phyloP scores from a whole-genome alignment of 2,888 invertebrate species.

The Azorinus chamasolen region DNA sequence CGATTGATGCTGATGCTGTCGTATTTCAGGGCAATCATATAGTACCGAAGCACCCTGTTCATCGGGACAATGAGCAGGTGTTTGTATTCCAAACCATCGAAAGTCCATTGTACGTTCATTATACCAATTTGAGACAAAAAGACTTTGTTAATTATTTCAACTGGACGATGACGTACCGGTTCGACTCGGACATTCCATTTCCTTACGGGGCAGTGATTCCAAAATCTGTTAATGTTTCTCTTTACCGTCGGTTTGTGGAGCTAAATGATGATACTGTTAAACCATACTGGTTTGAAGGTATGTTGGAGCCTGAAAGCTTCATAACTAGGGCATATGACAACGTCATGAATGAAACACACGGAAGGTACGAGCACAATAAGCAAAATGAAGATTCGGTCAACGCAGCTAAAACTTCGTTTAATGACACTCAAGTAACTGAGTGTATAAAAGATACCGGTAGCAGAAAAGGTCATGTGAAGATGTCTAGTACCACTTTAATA shows the following conservation, averaged over 20 bases:
- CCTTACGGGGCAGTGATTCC: slow-evolving; percentile 41
- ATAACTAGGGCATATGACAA: too few species aligned
- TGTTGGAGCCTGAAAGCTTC: too few species aligned
- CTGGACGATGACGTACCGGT: slow-evolving; percentile 62
- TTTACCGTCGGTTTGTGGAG: neutral
- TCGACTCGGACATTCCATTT: slow-evolving; percentile 59
- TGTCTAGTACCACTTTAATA: too few species aligned
- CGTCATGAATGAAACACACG: too few species aligned
- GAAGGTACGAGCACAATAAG: too few species aligned
- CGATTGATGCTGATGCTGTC: slow-evolving; percentile 36
- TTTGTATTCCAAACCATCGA: slow-evolving; percentile 41
- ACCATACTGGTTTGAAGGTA: too few species aligned
- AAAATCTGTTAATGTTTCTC: neutral
- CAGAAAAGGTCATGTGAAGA: too few species aligned
- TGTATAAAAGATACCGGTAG: too few species aligned
- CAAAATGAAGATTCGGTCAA: too few species aligned
- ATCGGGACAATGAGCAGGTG: slow-evolving; percentile 29
- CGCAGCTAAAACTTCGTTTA: too few species aligned
- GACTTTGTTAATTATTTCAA: slow-evolving; percentile 27
- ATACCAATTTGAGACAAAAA: neutral
- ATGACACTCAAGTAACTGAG: too few species aligned
- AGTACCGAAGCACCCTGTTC: slow-evolving; percentile 22
- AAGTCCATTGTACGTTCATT: slow-evolving; percentile 36
- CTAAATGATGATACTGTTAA: too few species aligned
- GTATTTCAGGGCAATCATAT: slow-evolving; percentile 47